Percentiles rank a stretch among this genome's conserved stretches.
These are phyloP conservation scores for Neogale vison DNA, from an alignment of 2,113 vertebrate species.

Conservation along the genomic window DNA sequence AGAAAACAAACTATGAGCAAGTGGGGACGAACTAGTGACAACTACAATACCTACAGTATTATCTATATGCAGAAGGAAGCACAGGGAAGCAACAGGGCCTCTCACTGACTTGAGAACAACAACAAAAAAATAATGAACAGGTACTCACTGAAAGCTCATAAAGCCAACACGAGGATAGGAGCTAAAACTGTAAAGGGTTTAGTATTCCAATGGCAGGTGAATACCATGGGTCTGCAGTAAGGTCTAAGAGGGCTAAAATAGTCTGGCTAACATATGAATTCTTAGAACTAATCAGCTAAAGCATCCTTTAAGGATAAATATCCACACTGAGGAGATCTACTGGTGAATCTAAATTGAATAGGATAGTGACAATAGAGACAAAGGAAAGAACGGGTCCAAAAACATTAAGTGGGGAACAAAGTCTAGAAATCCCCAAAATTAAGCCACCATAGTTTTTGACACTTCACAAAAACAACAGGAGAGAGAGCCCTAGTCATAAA, in stretches of 20 bases:
- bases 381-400: not conserved
- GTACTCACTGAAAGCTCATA: not conserved
- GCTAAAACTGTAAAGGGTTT: not conserved
- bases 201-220: not conserved
- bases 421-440: not conserved
- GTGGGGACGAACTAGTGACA: not conserved
- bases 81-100: not conserved
- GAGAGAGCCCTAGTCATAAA: conserved; percentile 12
- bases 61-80: not conserved
- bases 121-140: not conserved
- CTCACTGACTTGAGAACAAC: conserved; percentile 12
- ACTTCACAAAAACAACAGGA: conserved; percentile 1
- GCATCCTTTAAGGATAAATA: not conserved
- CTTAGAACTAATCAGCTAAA: not conserved
- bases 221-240: not conserved
- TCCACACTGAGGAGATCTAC: not conserved
- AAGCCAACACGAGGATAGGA: not conserved
- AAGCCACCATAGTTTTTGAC: not conserved
- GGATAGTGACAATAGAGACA: not conserved
- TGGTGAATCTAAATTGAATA: conserved; percentile 1
- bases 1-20: not conserved
- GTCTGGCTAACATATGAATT: not conserved
- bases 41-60: not conserved
- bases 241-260: not conserved
- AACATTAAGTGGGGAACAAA: not conserved